Conservation (phyloP, 2,888 invertebrate species). For the Stenotaenia linearis region DNA sequence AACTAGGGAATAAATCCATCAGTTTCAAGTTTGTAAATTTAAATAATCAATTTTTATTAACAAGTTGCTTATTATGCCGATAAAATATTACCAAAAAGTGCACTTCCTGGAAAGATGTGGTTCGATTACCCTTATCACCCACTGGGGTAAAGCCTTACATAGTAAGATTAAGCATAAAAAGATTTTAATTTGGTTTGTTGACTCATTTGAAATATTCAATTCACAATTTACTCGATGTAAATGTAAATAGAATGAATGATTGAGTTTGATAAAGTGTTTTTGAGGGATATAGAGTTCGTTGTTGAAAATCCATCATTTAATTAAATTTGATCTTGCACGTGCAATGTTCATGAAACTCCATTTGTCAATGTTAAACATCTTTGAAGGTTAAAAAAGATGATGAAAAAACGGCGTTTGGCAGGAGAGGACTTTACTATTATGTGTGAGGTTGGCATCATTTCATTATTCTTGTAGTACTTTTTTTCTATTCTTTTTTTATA, state of each 20-base stretch:
- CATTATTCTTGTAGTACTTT: slow-evolving; percentile 24
- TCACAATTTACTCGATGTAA: background rate
- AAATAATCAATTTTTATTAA: background rate
- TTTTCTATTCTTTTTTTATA: background rate
- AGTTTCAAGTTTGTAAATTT: background rate
- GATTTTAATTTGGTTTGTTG: background rate
- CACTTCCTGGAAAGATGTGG: too few species aligned
- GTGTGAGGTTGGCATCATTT: slow-evolving; percentile 26
- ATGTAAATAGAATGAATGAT: background rate
- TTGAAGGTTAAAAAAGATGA: slow-evolving; percentile 14
- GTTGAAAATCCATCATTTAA: slow-evolving; percentile 24
- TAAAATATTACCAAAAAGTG: background rate
- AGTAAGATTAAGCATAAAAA: background rate
- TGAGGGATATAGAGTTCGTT: background rate
- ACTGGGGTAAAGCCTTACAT: background rate
- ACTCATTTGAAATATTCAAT: background rate
- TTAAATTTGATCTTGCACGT: slow-evolving; percentile 20
- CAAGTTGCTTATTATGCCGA: background rate
- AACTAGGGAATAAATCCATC: background rate
- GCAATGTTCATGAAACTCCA: slow-evolving; percentile 4
- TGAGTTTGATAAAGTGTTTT: background rate
- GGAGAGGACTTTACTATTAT: slow-evolving; percentile 17
- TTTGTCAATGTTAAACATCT: slow-evolving; percentile 24
- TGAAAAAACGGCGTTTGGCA: slow-evolving; percentile 4
- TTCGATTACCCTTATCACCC: background rate